phyloP scores from a whole-genome alignment of 2,888 invertebrate species.

The Clivina fossor region DNA sequence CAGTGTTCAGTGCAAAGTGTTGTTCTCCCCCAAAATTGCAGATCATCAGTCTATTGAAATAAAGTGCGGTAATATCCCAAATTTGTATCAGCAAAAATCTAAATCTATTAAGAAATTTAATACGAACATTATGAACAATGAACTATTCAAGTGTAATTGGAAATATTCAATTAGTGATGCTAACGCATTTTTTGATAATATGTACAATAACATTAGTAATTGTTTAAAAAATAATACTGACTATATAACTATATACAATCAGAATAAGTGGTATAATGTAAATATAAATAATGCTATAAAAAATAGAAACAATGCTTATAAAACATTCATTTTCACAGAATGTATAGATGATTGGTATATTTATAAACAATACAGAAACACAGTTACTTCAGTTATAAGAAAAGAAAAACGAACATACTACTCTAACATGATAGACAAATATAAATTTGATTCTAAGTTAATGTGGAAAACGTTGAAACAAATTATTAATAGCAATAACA shows the following conservation, averaged over 20 bases:
- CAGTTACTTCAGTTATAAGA: not conserved
- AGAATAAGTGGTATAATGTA: not conserved
- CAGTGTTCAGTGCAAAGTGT: not conserved
- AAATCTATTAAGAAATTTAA: not conserved
- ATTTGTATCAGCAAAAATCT: not conserved
- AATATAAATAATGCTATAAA: not conserved
- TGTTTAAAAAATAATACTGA: not conserved
- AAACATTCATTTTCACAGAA: not conserved
- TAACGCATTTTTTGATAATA: slow-evolving; percentile 1
- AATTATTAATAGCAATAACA: not conserved
- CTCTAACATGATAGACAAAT: not conserved
- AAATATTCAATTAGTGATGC: not conserved
- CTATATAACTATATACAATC: not conserved
- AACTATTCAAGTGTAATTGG: not conserved
- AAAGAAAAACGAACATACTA: not conserved
- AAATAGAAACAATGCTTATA: not conserved
- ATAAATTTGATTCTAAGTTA: not conserved
- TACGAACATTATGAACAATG: not conserved
- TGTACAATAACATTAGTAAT: not conserved
- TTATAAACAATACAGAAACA: not conserved
- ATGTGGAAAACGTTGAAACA: not conserved
- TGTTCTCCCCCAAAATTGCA: not conserved
- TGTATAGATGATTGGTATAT: not conserved
- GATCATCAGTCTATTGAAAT: not conserved
- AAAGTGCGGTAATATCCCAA: not conserved